These are phyloP conservation scores for Microcebus ravelobensis DNA, from an alignment of 2,113 vertebrate species.

Conservation along the genomic window DNA sequence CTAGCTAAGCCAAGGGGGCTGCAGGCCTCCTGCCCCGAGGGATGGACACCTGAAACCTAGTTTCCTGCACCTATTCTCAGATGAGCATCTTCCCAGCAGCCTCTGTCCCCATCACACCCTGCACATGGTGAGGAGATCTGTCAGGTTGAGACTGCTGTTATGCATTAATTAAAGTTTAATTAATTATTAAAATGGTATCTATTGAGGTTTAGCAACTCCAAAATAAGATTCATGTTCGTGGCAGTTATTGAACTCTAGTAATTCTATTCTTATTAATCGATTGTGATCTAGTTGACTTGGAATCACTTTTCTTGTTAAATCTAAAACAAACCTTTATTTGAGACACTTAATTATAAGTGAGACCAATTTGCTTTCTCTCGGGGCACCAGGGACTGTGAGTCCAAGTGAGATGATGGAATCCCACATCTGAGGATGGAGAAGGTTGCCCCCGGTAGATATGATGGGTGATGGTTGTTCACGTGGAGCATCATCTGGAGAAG, in stretches of 20 bases:
- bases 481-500: background rate
- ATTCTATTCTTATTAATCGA: slow-evolving; percentile 84
- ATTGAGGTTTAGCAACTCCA: slow-evolving; percentile 79
- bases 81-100: background rate
- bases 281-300: slow-evolving; percentile 86
- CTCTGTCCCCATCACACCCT: background rate
- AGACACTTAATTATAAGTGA: slow-evolving; percentile 81
- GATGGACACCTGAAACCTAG: background rate
- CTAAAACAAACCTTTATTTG: slow-evolving; percentile 82
- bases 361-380: slow-evolving; percentile 59
- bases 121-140: slow-evolving; percentile 14
- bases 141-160: slow-evolving; percentile 65
- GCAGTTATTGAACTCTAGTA: slow-evolving; percentile 74
- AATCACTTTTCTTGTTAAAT: slow-evolving; percentile 84
- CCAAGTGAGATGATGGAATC: background rate
- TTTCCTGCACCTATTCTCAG: rapidly evolving
- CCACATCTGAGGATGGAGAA: rapidly evolving
- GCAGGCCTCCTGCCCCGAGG: background rate
- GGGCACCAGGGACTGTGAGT: slow-evolving; percentile 47
- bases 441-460: background rate
- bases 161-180: slow-evolving; percentile 81
- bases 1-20: too few species aligned
- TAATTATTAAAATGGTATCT: slow-evolving; percentile 85
- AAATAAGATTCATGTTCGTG: slow-evolving; percentile 68
- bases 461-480: slow-evolving; percentile 61